These are phyloP conservation scores for Apoda limacodes DNA, from an alignment of 2,888 invertebrate genomes.

Conservation along the genomic window DNA sequence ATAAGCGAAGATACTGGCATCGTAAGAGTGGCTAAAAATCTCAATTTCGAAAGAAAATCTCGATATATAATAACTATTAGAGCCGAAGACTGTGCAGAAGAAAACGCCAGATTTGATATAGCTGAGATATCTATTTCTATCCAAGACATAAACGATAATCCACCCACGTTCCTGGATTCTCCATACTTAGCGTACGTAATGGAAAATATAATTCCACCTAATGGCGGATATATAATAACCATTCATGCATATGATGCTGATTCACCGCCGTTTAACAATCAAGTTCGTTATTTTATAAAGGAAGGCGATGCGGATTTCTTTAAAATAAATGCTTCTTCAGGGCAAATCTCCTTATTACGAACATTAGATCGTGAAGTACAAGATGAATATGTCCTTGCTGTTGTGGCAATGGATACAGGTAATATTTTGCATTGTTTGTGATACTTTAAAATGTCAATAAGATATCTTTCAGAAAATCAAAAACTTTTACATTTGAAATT, in stretches of 20 bases:
- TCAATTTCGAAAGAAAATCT: constrained; percentile 92
- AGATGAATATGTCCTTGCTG: constrained; percentile 84
- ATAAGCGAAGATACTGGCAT: constrained; percentile 93
- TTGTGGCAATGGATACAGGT: constrained; percentile 96
- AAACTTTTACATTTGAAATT: no score
- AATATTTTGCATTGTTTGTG: no score
- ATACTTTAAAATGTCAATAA: no score
- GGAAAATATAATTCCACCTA: constrained; percentile 90
- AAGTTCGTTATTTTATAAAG: constrained; percentile 93
- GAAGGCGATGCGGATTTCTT: constrained; percentile 94
- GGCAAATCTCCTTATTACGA: constrained; percentile 86
- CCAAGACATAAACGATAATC: constrained; percentile 93
- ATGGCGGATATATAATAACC: constrained; percentile 82
- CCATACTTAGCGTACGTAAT: constrained; percentile 93
- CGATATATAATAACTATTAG: constrained; percentile 86
- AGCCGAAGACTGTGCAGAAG: constrained; percentile 89
- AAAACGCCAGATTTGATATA: constrained; percentile 78
- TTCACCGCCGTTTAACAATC: constrained; percentile 88
- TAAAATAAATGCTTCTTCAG: constrained; percentile 90
- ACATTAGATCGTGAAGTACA: constrained; percentile 88
- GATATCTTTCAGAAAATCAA: no score
- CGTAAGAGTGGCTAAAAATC: constrained; percentile 90
- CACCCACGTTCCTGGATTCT: constrained; percentile 93
- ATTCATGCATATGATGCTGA: constrained; percentile 93
- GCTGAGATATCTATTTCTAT: constrained; percentile 87